Evolutionary conservation across 2,113 vertebrate species (phyloP).

Genomic region (Ciconia stormi): DNA sequence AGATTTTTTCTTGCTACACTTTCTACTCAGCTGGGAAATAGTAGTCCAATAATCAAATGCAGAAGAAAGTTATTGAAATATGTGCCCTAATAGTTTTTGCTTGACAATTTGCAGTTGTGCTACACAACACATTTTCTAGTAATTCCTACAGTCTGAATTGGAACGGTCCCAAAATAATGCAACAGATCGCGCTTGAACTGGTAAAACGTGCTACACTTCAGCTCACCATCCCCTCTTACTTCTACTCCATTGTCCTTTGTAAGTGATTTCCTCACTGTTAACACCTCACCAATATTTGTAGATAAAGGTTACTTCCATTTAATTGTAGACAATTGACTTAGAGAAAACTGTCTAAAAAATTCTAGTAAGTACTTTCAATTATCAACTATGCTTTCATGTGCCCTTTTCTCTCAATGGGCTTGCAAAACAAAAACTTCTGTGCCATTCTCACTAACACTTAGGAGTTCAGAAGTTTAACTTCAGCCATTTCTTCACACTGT

Average conservation of each 20-base stretch:
- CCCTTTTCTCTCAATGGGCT: not conserved
- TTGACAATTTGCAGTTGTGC: not conserved
- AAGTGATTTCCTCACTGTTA: not conserved
- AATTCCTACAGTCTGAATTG: not conserved
- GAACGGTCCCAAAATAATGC: not conserved
- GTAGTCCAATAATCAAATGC: not conserved
- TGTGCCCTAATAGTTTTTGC: fast-evolving
- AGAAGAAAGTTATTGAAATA: not conserved
- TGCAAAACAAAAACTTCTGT: not conserved
- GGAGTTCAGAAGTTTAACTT: not conserved
- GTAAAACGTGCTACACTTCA: not conserved
- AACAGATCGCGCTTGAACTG: not conserved
- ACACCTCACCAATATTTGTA: not conserved
- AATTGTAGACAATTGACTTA: not conserved
- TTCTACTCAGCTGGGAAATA: not conserved
- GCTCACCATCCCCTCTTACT: not conserved
- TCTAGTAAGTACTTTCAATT: not conserved
- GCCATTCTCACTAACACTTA: not conserved
- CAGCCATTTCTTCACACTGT: not conserved
- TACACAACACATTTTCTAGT: not conserved
- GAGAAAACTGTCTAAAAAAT: not conserved
- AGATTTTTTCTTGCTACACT: not conserved
- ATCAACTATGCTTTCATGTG: not conserved
- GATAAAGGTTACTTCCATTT: not conserved
- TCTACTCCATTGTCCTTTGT: not conserved